Conservation (phyloP, 2,888 invertebrate genomes). For the Drosophila merina region DNA sequence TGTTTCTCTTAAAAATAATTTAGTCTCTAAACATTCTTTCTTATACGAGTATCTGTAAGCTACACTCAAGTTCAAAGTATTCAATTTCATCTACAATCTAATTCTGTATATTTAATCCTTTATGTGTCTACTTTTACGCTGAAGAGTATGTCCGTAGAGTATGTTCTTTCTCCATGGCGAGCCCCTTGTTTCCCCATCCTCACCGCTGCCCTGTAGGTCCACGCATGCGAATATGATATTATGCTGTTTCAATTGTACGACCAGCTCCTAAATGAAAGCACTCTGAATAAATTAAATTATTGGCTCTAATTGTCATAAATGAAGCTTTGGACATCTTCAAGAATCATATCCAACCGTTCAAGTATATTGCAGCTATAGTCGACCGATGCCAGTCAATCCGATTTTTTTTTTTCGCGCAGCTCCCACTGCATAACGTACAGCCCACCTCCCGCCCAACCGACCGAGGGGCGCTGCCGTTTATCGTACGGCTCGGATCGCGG, state of each 20-base stretch:
- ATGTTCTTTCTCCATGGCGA: conserved; percentile 52
- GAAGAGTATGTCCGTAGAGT: conserved; percentile 29
- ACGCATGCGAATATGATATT: conserved; percentile 57
- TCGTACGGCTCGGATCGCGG: no score
- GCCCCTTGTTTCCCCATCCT: conserved; percentile 13
- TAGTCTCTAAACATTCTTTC: conserved; percentile 50
- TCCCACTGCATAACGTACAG: no score
- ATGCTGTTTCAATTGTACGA: conserved; percentile 51
- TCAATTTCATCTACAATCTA: conserved; percentile 46
- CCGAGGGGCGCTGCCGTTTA: no score
- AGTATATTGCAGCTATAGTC: no score
- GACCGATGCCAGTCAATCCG: no score
- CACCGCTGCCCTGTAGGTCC: conserved; percentile 25
- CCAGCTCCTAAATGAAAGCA: conserved; percentile 37
- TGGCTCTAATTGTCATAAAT: no score
- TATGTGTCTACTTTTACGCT: conserved; percentile 36
- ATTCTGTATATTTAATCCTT: conserved; percentile 26
- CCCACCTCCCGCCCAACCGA: no score
- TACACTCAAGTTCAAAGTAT: conserved; percentile 60
- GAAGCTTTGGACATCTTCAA: no score
- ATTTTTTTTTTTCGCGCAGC: no score
- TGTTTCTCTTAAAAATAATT: conserved; percentile 1
- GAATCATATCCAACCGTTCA: no score
- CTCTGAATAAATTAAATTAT: conserved; percentile 75
- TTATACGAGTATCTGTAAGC: conserved; percentile 23